Conservation (phyloP, 1,140 invertebrate species). For the Lepidostoma basale region DNA sequence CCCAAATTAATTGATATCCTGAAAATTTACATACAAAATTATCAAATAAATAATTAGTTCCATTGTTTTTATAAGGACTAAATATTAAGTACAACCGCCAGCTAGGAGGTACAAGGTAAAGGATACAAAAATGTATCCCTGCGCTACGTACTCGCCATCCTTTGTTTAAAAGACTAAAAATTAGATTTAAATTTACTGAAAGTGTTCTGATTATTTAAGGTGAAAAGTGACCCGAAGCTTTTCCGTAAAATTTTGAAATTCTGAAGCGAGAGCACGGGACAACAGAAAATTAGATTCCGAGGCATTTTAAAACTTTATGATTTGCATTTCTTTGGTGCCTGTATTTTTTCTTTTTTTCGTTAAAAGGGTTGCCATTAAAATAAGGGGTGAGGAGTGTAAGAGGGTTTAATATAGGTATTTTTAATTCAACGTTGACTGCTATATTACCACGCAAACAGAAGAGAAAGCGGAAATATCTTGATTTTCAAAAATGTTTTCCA, state of each 20-base stretch:
- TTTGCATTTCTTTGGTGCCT: slow-evolving; percentile 43
- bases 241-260: neutral
- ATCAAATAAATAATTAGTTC: no score
- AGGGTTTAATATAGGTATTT: slow-evolving; percentile 19
- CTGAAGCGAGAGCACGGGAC: slow-evolving; percentile 29
- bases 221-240: slow-evolving; percentile 4
- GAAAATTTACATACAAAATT: no score
- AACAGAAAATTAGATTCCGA: slow-evolving; percentile 43
- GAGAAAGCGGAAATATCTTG: neutral
- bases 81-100: no score
- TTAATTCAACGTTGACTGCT: neutral
- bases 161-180: no score
- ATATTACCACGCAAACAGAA: neutral
- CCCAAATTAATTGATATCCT: no score
- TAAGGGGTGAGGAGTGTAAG: slow-evolving; percentile 20
- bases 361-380: slow-evolving; percentile 45
- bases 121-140: no score
- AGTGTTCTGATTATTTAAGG: slow-evolving; percentile 20
- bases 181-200: neutral
- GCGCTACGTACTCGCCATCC: no score
- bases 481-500: no score
- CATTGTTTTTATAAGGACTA: no score
- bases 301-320: slow-evolving; percentile 46
- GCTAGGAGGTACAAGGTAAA: no score
- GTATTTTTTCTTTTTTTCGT: slow-evolving; percentile 40